Evolutionary conservation across 2,113 vertebrate species (phyloP).

Genomic region (Baryphthengus martii): DNA sequence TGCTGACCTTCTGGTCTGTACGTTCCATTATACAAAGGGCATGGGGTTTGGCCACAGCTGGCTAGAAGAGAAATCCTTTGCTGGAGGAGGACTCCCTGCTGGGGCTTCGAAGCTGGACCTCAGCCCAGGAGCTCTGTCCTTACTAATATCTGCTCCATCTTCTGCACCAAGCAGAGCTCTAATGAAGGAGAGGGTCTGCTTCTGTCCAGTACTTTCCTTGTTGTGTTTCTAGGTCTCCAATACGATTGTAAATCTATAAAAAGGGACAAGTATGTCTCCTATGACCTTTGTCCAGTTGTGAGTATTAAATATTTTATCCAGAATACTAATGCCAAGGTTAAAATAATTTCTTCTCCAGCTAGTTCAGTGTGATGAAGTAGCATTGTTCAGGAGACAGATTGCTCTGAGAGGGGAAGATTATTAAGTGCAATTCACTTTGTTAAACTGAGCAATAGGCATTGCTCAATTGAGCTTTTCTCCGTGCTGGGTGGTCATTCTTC

Average conservation of each 20-base stretch:
- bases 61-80: neutral
- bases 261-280: neutral
- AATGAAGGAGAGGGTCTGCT: neutral
- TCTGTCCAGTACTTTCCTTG: neutral
- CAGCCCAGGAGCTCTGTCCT: slow-evolving; percentile 16
- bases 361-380: slow-evolving; percentile 32
- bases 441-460: slow-evolving; percentile 9
- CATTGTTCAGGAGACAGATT: slow-evolving; percentile 33
- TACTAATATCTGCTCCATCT: neutral
- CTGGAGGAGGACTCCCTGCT: slow-evolving; percentile 21
- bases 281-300: neutral
- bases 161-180: neutral
- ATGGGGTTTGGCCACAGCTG: neutral
- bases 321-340: neutral
- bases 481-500: slow-evolving; percentile 47
- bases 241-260: neutral
- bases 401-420: neutral
- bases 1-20: slow-evolving; percentile 7
- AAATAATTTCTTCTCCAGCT: slow-evolving; percentile 11
- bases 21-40: slow-evolving; percentile 19
- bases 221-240: neutral
- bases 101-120: slow-evolving; percentile 35
- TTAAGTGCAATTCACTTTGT: slow-evolving; percentile 24
- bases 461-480: slow-evolving; percentile 27
- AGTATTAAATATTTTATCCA: neutral